A percentile compares a stretch with the other conserved stretches of the same genome.
Conservation (phyloP, 2,113 vertebrate species). For the Chrysemys picta region DNA sequence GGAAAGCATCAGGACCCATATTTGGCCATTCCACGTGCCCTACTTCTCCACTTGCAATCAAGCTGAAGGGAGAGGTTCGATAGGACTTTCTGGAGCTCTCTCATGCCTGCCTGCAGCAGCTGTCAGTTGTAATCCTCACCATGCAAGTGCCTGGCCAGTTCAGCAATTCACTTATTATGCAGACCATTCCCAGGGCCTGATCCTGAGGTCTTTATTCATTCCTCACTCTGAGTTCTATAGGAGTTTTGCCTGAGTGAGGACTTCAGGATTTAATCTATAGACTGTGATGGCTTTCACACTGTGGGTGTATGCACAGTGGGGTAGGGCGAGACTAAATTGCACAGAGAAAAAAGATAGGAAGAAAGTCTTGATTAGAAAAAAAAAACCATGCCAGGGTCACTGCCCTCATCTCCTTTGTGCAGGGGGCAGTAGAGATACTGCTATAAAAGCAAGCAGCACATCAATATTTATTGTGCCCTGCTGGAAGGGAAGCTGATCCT, state of each 20-base stretch:
- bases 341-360: background rate
- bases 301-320: accelerated
- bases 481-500: accelerated
- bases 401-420: background rate
- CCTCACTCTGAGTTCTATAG: background rate
- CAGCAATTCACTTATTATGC: background rate
- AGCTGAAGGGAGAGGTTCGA: background rate
- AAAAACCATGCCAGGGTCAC: background rate
- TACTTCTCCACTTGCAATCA: background rate
- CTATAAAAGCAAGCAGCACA: background rate
- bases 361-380: background rate
- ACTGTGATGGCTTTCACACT: background rate
- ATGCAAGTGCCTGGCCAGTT: background rate
- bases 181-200: background rate
- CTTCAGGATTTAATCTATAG: background rate
- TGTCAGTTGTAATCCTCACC: background rate
- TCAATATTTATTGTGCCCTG: background rate
- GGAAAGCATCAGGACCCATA: background rate
- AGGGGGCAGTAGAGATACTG: background rate
- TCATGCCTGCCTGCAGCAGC: background rate
- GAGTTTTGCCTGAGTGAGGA: background rate
- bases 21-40: too few species aligned
- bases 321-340: background rate
- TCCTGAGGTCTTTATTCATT: accelerated
- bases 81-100: background rate